A percentile compares a stretch with the other conserved stretches of the same genome.
Conservation (phyloP, 2,113 vertebrate species). For the Gallinago undulata region DNA sequence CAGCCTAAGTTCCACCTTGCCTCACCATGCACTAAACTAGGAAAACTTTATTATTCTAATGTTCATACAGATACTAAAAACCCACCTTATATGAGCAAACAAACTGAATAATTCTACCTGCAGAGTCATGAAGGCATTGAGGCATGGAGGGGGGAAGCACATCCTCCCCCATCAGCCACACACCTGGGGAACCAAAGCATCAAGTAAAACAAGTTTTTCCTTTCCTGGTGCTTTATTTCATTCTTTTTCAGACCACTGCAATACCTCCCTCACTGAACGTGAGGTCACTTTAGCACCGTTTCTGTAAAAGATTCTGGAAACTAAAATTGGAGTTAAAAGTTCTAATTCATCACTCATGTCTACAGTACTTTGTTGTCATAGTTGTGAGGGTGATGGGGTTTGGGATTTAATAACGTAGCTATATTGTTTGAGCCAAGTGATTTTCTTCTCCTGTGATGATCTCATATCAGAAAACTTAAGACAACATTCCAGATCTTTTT, state of each 20-base stretch:
- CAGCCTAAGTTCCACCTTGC: background rate
- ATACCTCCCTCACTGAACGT: background rate
- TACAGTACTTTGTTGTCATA: background rate
- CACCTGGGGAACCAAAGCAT: background rate
- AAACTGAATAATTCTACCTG: background rate
- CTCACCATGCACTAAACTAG: background rate
- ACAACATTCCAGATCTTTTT: background rate
- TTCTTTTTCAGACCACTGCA: slow-evolving; percentile 12
- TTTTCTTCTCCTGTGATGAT: background rate
- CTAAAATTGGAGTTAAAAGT: background rate
- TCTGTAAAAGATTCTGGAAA: background rate
- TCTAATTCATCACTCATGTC: background rate
- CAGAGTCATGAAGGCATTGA: background rate
- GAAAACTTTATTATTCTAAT: background rate
- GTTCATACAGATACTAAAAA: background rate
- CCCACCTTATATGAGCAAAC: background rate
- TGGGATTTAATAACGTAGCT: background rate
- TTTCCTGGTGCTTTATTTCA: background rate
- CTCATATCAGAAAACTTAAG: background rate
- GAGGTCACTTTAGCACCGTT: background rate
- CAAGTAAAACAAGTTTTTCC: slow-evolving; percentile 8
- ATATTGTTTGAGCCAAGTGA: background rate
- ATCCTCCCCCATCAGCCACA: background rate
- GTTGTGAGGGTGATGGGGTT: background rate
- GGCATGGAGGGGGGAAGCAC: background rate